Evolutionary conservation across 2,888 invertebrate genomes (phyloP), one percentile per base, ranked within the genome.

Genomic region (Mesochorus sp.): DNA sequence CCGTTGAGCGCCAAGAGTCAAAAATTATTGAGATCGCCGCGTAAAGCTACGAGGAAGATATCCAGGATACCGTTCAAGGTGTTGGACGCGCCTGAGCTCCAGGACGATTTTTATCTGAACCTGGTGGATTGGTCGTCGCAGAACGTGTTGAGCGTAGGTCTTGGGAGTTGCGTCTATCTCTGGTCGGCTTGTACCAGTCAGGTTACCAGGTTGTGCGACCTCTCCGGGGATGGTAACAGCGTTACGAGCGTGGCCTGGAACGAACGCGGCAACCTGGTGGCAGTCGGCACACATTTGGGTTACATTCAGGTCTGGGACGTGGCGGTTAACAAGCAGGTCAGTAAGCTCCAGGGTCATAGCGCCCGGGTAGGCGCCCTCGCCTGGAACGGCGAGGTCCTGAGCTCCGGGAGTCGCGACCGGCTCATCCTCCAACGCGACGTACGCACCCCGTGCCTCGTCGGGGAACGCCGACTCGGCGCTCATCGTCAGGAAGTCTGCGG

Each of bases 121-220:
- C 94, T 99, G 80, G 99, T 99, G 34, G 99, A 99, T 91, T 99
- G 99, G 99, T 99, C 99, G 3, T 97, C 98, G 62, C 98, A 98
- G 92, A 99, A 99, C 91, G 98, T 99, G 34, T 94, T 99, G 77
- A 98, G 98, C 90, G 99, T 99, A 1, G 99, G 99, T 0, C 93
- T 99, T 17, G 98, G 98, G 31, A 97, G 97, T 87, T 99, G 99
- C 91, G 99, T 99, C 0, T 99, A 99, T 91, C 92, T 99, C 76
- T 99, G 99, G 99, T 99, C 98, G 86, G 99, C 99, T 6, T 98
- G 98, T 89, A 99, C 99, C 79, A 98, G 98, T 91, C 98, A 99
- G 94, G 98, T 99, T 81, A 98, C 98, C 24, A 94, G 98, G 87
- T 92, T 99, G 37, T 99, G 99, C 92, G 99, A 99, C 92, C 93